Evolutionary conservation across 2,888 invertebrate genomes (phyloP).

Genomic region (Hermodice carunculata): DNA sequence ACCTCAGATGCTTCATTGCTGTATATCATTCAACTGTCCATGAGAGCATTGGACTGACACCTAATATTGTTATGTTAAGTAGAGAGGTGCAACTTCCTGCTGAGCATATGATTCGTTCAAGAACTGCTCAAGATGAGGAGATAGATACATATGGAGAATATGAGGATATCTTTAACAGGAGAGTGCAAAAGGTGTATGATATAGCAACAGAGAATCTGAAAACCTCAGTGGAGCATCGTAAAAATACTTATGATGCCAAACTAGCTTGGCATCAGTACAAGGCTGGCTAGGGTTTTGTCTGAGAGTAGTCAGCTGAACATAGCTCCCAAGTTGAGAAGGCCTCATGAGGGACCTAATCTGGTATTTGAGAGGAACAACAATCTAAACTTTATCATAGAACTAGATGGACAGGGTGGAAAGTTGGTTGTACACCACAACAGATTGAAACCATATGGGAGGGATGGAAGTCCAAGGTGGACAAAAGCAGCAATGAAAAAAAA

Average conservation of each 20-base stretch:
- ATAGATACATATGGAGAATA: background rate
- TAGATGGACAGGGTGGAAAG: too few relatives aligned
- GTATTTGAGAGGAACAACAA: too few relatives aligned
- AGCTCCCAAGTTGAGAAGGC: too few relatives aligned
- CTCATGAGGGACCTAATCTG: too few relatives aligned
- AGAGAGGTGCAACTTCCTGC: background rate
- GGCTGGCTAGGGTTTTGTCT: too few relatives aligned
- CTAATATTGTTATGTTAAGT: background rate
- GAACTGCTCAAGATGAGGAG: background rate
- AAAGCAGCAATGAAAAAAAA: too few relatives aligned
- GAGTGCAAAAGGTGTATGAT: background rate
- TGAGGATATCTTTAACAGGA: background rate
- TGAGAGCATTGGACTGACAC: background rate
- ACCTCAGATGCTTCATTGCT: background rate
- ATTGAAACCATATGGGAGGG: too few relatives aligned
- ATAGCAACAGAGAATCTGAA: background rate
- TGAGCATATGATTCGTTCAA: background rate
- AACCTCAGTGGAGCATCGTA: background rate
- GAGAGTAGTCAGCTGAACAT: too few relatives aligned
- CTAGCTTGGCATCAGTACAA: too few relatives aligned
- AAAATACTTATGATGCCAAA: background rate
- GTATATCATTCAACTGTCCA: background rate
- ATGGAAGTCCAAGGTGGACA: too few relatives aligned
- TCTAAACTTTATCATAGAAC: too few relatives aligned
- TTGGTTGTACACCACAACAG: too few relatives aligned